phyloP scores from a whole-genome alignment of 2,113 vertebrate species.

The Emydocephalus ijimae region DNA sequence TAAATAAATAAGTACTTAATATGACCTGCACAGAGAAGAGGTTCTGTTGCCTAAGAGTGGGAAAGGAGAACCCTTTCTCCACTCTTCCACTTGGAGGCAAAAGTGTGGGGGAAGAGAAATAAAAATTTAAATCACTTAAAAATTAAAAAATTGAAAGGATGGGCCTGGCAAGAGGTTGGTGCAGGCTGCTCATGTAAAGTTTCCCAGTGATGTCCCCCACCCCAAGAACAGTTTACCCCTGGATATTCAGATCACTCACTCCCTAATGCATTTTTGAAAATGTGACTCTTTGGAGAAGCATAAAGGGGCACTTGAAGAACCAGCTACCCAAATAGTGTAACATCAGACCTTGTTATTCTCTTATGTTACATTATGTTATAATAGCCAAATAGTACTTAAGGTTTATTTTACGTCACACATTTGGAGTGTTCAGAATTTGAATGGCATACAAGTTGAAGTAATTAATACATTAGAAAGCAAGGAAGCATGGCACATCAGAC shows the following conservation, averaged over 20 bases:
- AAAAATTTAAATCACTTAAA: background rate
- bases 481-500: background rate
- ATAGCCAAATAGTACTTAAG: background rate
- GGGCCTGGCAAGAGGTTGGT: background rate
- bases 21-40: background rate
- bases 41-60: background rate
- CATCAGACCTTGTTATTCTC: background rate
- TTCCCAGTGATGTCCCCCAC: background rate
- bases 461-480: background rate
- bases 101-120: background rate
- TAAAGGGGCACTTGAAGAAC: background rate
- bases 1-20: background rate
- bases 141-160: background rate
- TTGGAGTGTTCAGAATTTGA: background rate
- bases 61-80: background rate
- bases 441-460: background rate
- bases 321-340: background rate
- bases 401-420: background rate
- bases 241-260: background rate
- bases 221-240: background rate
- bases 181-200: background rate
- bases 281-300: background rate
- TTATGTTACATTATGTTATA: background rate
- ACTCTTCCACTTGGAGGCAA: background rate
- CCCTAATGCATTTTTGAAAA: background rate